Base-by-base conservation (phyloP, 2,888 invertebrate species). In the Nebria brevicollis region DNA sequence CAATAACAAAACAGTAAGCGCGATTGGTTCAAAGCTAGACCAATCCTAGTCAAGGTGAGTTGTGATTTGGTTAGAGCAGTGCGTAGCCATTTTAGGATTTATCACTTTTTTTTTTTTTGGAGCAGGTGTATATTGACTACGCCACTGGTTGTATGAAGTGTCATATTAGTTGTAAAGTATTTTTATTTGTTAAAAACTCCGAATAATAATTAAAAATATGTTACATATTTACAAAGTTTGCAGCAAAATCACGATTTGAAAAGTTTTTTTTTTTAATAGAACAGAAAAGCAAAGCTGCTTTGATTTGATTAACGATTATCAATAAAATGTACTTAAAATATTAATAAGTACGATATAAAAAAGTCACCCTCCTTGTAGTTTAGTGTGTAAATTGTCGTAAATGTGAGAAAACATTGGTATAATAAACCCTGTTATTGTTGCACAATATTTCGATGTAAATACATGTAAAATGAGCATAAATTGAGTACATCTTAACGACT, bases 131-230 rank as follows among this genome's bases (percentile, higher is more conserved):
- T 34, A 4, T 34, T 34, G 34, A 34, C 34, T 34, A 34, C 34
- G 34, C 34, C 34, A 34, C 34, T 34, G 34, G 54, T 54, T 54
- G 54, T 54, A 54, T 13, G 54, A 54, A 54, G 11, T 54, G 54
- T 54, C 13, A 13, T 54, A 11, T 54, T 11, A 54, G 13, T 54
- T 54, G 54, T 54, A 54, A 2, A 54, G 54, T 54, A 54, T 54
- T 54, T 54, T 54, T 54, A 54, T 54, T 54, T 54, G 54, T 54
- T 54, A 54, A 54, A 54, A 54, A 54, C 54, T 74, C 79, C 74
- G 74, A 75, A 80, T 80, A 75, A 75, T 79, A 75, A 80, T 75
- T 80, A 80, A 80, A 20, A 75, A 80, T 80, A 80, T 80, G 80
- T 80, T 80, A 80, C 80, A 80, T 80, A 80, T 80, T 70, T 80